Percentiles rank a stretch among this genome's conserved stretches.
Evolutionary conservation across 2,888 invertebrate genomes (phyloP).

Genomic region (Ophion slaviceki): DNA sequence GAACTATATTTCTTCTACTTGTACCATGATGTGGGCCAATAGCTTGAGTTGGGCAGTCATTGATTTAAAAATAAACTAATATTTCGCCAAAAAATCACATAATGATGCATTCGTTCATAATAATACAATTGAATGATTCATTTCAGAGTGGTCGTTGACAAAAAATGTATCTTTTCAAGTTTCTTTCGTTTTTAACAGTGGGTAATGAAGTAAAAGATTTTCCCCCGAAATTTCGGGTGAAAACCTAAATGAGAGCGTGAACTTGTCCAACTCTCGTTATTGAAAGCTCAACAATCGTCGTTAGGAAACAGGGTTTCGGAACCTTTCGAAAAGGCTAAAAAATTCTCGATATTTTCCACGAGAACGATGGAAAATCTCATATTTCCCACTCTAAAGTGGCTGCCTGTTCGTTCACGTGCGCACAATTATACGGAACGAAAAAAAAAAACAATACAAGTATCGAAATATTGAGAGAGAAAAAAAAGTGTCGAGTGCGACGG

Average conservation of each 20-base stretch:
- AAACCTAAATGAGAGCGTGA: neutral
- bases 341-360: conserved; percentile 7
- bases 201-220: no score
- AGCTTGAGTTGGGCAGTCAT: no score
- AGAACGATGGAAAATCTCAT: conserved; percentile 9
- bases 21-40: neutral
- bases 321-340: conserved; percentile 41
- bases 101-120: neutral
- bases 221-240: neutral
- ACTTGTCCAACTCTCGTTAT: conserved; percentile 6
- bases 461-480: conserved; percentile 14
- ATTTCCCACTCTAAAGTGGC: conserved; percentile 27
- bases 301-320: conserved; percentile 65
- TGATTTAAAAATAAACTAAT: neutral
- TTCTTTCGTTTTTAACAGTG: no score
- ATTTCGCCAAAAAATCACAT: neutral
- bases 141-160: no score
- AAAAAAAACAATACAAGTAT: neutral
- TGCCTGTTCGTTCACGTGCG: conserved; percentile 13
- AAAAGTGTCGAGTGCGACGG: conserved; percentile 27
- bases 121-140: no score
- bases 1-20: neutral
- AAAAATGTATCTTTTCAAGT: no score
- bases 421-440: conserved; percentile 40
- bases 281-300: conserved; percentile 34